Evolutionary conservation across 2,888 invertebrate species (phyloP), one percentile per base, ranked within the genome.

Genomic region (Mechanitis mazaeus): DNA sequence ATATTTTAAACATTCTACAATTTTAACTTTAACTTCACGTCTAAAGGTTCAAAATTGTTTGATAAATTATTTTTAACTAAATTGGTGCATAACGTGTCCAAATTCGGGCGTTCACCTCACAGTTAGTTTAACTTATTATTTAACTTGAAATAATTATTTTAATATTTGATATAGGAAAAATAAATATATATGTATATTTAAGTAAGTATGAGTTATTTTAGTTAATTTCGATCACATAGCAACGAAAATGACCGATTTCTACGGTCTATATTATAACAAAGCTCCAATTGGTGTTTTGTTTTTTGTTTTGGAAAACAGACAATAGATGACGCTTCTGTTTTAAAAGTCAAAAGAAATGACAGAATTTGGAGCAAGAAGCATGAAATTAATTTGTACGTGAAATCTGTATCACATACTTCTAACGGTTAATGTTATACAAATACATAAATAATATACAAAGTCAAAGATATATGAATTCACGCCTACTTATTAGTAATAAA

Each of bases 21-120:
- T 11, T 46, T 60, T 28, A 56, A 60, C 61, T 61, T 64, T 59
- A 61, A 53, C 33, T 31, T 0, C 31, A 53, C 31, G 5, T 5
- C 9, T 35, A 53, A 31, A 55, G 28, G 45, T 54, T 56, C 28
- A 38, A 54, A 42, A 59, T 66, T 50, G 9, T 33, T 42, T 58
- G 35, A 28, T 38, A 28, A n/a, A 76, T 72, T 72, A 76, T 77
- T 79, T 76, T 77, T 76, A 73, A 77, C 71, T 62, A 77, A 87
- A 85, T 77, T 87, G 77, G 86, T 85, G 87, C 88, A 84, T 84
- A 83, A 80, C 83, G 86, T 81, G 70, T 66, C 74, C 72, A 73
- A 72, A 67, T 74, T 74, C 75, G 85, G 81, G 67, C 85, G 75
- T 82, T 81, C 83, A 84, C 83, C 84, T 72, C 65, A 64, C 50